Base-by-base conservation (phyloP, 2,797 vertebrate genomes). In the Myiotriccus ornatus region DNA sequence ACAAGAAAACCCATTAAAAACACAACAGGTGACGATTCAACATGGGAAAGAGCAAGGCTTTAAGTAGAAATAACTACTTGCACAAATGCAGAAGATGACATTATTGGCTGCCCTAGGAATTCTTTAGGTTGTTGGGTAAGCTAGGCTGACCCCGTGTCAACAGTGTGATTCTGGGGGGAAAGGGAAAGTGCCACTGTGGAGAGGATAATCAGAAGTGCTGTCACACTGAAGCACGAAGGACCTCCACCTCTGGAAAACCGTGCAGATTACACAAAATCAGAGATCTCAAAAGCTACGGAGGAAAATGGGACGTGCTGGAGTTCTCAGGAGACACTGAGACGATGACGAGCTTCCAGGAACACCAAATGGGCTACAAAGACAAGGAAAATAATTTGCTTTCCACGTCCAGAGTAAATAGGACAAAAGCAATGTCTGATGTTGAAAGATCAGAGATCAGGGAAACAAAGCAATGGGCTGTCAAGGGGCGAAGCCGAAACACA, bases 361-460 rank as follows among this genome's bases (percentile, higher is more conserved):
- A 19, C 0, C 24, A 73, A 83, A 67, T 0, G 12, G 2, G 24
- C 71, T 57, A 62, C 16, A 4, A 57, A 84, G 44, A 78, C 60
- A 83, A 91, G 68, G 12, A 41, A 76, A 84, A 57, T 22, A 14
- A 69, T 88, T 81, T 82, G 50, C 50, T 76, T 60, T 81, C 87
- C 47, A 4, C 15, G 62, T 78, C 82, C 82, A 86, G 62, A 25
- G 76, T 47, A 78, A 92, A 77, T 6, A 59, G 52, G 67, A 74
- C 84, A 87, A 85, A 93, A 89, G 89, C 69, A 84, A 0, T n/a
- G 39, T 32, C 69, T 85, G 86, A 62, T 20, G 47, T 32, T 71
- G 90, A 93, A 93, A 93, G 57, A 75, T 79, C 16, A 70, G 73
- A 84, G 83, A 65, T 73, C 30, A 91, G 77, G 74, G 41, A 86